Conservation (phyloP, 2,888 invertebrate species). For the Scaptodrosophila latifasciaeformis region DNA sequence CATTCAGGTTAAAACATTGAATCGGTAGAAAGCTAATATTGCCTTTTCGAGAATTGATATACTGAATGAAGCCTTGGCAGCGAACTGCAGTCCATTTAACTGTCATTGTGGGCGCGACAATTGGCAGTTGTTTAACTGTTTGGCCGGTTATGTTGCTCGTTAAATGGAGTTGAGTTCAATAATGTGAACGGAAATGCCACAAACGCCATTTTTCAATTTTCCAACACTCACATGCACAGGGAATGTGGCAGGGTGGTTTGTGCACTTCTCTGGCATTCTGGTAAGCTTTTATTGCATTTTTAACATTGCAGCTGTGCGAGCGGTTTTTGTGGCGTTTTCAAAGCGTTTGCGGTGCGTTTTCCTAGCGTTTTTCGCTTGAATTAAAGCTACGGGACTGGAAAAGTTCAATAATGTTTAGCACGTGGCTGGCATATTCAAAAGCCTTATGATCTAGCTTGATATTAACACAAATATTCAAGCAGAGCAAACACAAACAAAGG, state of each 20-base stretch:
- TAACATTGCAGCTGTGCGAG: conserved; percentile 24
- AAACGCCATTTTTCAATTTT: conserved; percentile 61
- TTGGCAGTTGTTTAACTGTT: background rate
- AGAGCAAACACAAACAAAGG: background rate
- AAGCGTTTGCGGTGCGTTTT: background rate
- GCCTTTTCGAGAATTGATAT: too few relatives aligned
- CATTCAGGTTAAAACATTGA: background rate
- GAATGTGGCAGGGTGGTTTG: conserved; percentile 13
- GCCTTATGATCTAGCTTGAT: conserved; percentile 33
- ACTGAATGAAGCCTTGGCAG: too few relatives aligned
- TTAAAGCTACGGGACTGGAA: too few relatives aligned
- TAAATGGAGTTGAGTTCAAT: conserved; percentile 53
- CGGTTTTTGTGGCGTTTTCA: too few relatives aligned
- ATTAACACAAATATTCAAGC: background rate
- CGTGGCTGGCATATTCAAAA: conserved; percentile 39
- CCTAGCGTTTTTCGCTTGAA: background rate
- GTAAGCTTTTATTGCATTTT: conserved; percentile 53
- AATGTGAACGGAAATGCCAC: conserved; percentile 56
- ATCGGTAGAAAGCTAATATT: too few relatives aligned
- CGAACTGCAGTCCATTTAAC: conserved; percentile 20
- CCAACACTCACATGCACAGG: conserved; percentile 29
- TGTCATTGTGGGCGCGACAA: conserved; percentile 11
- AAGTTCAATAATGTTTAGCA: too few relatives aligned
- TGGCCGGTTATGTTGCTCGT: background rate
- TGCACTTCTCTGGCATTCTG: background rate